Percentiles rank a stretch among this genome's conserved stretches.
Evolutionary conservation across 2,888 invertebrate genomes (phyloP).

Genomic region (Harpalus rufipes): DNA sequence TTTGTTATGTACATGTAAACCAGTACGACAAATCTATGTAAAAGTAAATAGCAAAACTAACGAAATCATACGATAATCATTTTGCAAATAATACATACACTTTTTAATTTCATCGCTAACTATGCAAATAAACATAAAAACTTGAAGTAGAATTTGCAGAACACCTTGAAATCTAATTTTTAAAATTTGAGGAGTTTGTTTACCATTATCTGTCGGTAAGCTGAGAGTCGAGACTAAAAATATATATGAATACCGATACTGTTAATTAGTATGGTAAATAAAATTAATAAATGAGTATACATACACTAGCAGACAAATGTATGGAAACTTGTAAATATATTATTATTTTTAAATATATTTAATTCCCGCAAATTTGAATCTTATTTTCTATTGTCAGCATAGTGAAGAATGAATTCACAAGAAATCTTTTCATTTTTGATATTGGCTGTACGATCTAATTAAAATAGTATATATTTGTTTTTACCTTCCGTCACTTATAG

Average conservation of each 20-base stretch:
- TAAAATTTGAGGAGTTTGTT: neutral
- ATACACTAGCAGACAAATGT: too few relatives aligned
- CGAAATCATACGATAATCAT: neutral
- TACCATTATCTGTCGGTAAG: neutral
- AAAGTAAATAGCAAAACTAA: neutral
- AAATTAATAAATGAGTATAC: neutral
- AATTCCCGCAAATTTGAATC: too few relatives aligned
- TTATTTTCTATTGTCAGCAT: too few relatives aligned
- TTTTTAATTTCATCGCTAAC: neutral
- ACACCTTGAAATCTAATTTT: constrained; percentile 14
- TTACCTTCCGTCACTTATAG: too few relatives aligned
- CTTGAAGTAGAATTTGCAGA: neutral
- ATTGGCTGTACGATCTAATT: too few relatives aligned
- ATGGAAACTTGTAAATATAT: too few relatives aligned
- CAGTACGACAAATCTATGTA: too few relatives aligned
- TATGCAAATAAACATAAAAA: neutral
- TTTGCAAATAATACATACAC: neutral
- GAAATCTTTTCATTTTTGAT: too few relatives aligned
- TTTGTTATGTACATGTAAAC: too few relatives aligned
- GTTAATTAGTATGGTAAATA: neutral
- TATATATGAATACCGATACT: neutral
- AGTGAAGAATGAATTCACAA: too few relatives aligned
- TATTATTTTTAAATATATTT: too few relatives aligned
- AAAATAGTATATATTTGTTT: too few relatives aligned
- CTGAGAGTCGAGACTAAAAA: neutral